Conservation (phyloP, 1,140 invertebrate species). For the Leptopilina clavipes region DNA sequence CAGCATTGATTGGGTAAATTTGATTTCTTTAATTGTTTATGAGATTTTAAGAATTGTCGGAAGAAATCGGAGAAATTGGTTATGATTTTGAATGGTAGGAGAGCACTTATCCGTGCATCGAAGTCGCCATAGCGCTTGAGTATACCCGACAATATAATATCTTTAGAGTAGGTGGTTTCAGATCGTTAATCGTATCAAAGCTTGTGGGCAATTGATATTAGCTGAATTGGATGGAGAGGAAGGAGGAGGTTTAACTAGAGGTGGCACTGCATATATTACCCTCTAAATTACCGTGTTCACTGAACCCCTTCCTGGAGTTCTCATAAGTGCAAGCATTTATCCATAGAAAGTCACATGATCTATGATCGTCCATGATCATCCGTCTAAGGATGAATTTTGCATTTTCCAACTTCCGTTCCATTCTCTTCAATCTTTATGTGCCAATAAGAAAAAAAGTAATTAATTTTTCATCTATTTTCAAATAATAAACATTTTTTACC, state of each 20-base stretch:
- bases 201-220: slow-evolving; percentile 13
- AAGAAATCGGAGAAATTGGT: neutral
- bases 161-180: neutral
- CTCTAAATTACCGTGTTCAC: slow-evolving; percentile 16
- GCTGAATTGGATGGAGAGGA: neutral
- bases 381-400: neutral
- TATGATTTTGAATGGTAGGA: neutral
- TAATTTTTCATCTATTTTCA: no score
- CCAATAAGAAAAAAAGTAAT: no score
- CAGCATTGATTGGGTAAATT: no score
- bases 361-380: neutral
- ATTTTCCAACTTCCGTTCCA: neutral
- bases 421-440: no score
- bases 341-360: neutral
- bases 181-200: slow-evolving; percentile 21
- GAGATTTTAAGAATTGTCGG: no score
- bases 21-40: no score
- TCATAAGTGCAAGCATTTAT: slow-evolving; percentile 12
- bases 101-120: slow-evolving; percentile 19
- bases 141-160: neutral
- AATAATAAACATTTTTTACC: no score
- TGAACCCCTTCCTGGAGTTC: neutral
- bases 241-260: slow-evolving; percentile 2
- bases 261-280: slow-evolving; percentile 8
- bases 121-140: slow-evolving; percentile 2